A percentile compares a stretch with the other conserved stretches of the same genome.
Conservation (phyloP, 2,113 vertebrate genomes). For the Halichoeres trimaculatus region DNA sequence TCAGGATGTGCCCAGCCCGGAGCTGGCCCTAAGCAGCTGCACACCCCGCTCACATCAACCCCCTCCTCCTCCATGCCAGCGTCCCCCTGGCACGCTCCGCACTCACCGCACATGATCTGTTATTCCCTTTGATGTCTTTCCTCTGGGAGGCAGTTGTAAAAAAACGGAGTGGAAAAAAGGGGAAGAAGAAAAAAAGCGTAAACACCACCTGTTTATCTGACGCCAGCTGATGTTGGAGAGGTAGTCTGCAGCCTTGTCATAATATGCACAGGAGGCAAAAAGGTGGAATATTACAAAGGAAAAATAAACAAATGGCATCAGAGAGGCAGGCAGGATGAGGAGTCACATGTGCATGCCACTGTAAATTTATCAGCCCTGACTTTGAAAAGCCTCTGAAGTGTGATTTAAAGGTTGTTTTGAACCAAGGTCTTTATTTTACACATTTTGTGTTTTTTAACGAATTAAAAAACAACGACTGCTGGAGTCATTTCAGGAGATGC, state of each 20-base stretch:
- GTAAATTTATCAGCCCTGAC: slow-evolving; percentile 24
- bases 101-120: slow-evolving; percentile 76
- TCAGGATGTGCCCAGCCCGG: slow-evolving; percentile 69
- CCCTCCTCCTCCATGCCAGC: slow-evolving; percentile 27
- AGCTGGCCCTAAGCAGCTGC: slow-evolving; percentile 67
- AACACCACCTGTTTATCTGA: slow-evolving; percentile 83
- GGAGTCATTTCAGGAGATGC: background rate
- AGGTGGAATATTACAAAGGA: slow-evolving; percentile 47
- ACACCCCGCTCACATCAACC: background rate
- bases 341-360: slow-evolving; percentile 31
- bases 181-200: slow-evolving; percentile 50
- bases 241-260: slow-evolving; percentile 69
- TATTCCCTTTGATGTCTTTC: slow-evolving; percentile 81
- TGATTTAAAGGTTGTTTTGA: slow-evolving; percentile 71
- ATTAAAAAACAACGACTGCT: background rate
- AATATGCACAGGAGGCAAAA: slow-evolving; percentile 60
- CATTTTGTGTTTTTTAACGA: background rate
- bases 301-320: slow-evolving; percentile 65
- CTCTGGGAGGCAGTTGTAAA: slow-evolving; percentile 64
- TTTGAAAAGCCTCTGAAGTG: slow-evolving; percentile 65
- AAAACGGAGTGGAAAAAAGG: slow-evolving; percentile 35
- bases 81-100: slow-evolving; percentile 67
- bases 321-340: slow-evolving; percentile 33
- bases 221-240: slow-evolving; percentile 48
- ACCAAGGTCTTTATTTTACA: background rate